Evolutionary conservation across 1,140 invertebrate species (phyloP).

Genomic region (Lucilia cuprina): DNA sequence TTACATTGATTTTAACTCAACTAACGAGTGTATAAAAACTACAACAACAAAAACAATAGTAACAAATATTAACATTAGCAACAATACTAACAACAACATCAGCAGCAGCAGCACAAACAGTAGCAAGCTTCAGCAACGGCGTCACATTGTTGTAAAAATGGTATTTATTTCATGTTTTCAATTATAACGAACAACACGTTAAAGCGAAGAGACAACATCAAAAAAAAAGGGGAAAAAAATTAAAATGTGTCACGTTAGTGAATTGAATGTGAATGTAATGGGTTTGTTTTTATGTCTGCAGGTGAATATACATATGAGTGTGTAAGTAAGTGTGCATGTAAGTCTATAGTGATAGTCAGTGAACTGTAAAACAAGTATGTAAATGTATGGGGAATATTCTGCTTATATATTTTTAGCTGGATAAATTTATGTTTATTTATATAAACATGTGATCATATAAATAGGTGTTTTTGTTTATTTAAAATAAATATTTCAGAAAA

Average conservation of each 20-base stretch:
- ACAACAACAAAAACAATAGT: not conserved
- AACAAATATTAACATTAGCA: constrained; percentile 1
- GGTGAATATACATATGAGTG: not conserved
- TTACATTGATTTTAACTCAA: not conserved
- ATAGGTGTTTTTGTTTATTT: too few relatives aligned
- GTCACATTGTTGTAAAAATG: not conserved
- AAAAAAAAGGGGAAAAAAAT: not conserved
- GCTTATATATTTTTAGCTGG: too few relatives aligned
- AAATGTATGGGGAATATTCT: not conserved
- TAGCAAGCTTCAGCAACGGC: not conserved
- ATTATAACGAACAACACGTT: constrained; percentile 24
- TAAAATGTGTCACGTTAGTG: constrained; percentile 24
- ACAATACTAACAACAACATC: not conserved
- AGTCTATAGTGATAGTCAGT: not conserved
- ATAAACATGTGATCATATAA: too few relatives aligned
- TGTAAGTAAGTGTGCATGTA: not conserved
- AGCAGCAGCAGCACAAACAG: not conserved
- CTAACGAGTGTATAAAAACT: constrained; percentile 3
- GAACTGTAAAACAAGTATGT: constrained; percentile 24
- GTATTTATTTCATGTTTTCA: constrained; percentile 27
- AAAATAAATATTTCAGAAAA: too few relatives aligned
- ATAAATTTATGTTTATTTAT: too few relatives aligned
- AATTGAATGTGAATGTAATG: constrained; percentile 5
- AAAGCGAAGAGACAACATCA: not conserved
- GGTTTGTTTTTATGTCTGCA: not conserved